These are phyloP conservation scores for Cecropterus lyciades DNA, from an alignment of 1,140 invertebrate species.

Conservation along the genomic window DNA sequence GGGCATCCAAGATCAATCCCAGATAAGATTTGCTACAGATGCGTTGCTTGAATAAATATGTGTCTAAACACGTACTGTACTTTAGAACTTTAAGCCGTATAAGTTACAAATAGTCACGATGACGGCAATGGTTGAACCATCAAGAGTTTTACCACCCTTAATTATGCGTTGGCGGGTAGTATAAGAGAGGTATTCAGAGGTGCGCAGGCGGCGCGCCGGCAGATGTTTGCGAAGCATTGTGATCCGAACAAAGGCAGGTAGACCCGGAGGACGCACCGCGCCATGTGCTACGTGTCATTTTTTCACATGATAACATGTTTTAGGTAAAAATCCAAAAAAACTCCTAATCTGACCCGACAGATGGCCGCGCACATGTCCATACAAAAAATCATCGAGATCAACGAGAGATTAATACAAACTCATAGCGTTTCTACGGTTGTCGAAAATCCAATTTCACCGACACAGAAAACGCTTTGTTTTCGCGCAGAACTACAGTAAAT, in stretches of 20 bases:
- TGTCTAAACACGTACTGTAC: too few relatives aligned
- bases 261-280: slow-evolving; percentile 56
- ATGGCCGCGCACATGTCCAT: slow-evolving; percentile 73
- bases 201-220: slow-evolving; percentile 71
- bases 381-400: slow-evolving; percentile 62
- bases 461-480: slow-evolving; percentile 55
- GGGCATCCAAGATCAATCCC: too few relatives aligned
- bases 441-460: slow-evolving; percentile 60
- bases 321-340: slow-evolving; percentile 73
- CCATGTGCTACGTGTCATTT: slow-evolving; percentile 82
- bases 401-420: slow-evolving; percentile 41
- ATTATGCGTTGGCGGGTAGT: background rate
- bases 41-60: too few relatives aligned
- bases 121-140: too few relatives aligned
- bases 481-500: slow-evolving; percentile 66
- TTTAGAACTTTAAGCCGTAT: too few relatives aligned
- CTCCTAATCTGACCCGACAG: slow-evolving; percentile 79
- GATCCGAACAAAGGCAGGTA: slow-evolving; percentile 78
- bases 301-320: slow-evolving; percentile 75
- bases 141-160: background rate
- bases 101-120: too few relatives aligned
- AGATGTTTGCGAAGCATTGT: slow-evolving; percentile 76
- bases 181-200: slow-evolving; percentile 43
- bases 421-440: slow-evolving; percentile 32
- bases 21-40: too few relatives aligned